Percentiles rank a stretch among this genome's conserved stretches.
Conservation (phyloP, 2,888 invertebrate genomes). For the Apodemia hepburni region DNA sequence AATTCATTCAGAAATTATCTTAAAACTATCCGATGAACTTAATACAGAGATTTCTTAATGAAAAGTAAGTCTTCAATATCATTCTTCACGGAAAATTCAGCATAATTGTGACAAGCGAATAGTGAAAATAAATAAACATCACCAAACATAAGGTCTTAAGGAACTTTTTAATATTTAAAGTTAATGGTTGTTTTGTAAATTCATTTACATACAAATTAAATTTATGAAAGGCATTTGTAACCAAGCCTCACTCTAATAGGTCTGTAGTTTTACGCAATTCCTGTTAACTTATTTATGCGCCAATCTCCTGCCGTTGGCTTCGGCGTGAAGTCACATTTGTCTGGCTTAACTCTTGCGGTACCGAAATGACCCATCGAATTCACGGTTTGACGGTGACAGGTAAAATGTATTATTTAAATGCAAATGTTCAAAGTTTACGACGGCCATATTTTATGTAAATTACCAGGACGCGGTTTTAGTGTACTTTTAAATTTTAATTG, state of each 20-base stretch:
- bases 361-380: constrained; percentile 56
- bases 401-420: constrained; percentile 24
- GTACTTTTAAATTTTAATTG: constrained; percentile 12
- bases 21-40: too few relatives aligned
- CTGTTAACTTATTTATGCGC: constrained; percentile 47
- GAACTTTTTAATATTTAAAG: neutral
- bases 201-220: constrained; percentile 24
- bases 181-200: neutral
- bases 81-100: too few relatives aligned
- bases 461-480: neutral
- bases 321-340: constrained; percentile 58
- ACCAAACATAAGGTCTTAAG: neutral
- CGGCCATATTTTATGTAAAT: constrained; percentile 17
- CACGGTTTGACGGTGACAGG: constrained; percentile 22
- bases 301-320: constrained; percentile 46
- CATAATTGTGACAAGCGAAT: too few relatives aligned
- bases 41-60: too few relatives aligned
- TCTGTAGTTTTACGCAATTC: constrained; percentile 28
- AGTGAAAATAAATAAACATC: neutral
- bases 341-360: constrained; percentile 58
- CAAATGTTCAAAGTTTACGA: constrained; percentile 17
- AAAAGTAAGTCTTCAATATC: too few relatives aligned
- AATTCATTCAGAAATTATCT: too few relatives aligned
- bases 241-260: constrained; percentile 25
- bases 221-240: constrained; percentile 15